Conservation (phyloP, 2,888 invertebrate species). For the Cyclophora punctaria region DNA sequence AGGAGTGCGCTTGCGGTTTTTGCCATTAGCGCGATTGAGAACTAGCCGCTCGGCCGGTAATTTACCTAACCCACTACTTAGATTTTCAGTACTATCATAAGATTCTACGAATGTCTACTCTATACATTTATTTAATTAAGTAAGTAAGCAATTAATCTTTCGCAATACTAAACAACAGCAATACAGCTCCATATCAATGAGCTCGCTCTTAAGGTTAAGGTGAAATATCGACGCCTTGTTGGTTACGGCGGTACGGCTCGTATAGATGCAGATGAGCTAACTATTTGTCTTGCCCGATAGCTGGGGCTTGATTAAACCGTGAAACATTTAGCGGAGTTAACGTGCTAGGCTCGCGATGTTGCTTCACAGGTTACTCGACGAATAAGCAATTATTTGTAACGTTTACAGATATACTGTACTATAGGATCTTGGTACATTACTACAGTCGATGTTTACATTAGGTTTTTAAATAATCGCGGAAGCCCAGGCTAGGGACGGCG, state of each 20-base stretch:
- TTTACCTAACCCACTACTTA: constrained; percentile 12
- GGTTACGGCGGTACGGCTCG: constrained; percentile 57
- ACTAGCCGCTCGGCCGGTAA: constrained; percentile 32
- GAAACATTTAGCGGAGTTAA: constrained; percentile 66
- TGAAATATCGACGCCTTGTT: constrained; percentile 61
- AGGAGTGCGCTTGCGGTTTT: constrained; percentile 64
- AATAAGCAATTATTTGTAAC: constrained; percentile 14
- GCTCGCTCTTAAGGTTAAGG: constrained; percentile 32
- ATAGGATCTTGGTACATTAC: constrained; percentile 8
- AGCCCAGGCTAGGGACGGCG: constrained; percentile 36
- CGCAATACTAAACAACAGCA: too few species aligned
- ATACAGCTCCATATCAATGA: too few species aligned
- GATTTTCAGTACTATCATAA: too few species aligned
- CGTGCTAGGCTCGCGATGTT: constrained; percentile 35
- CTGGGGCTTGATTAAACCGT: constrained; percentile 70
- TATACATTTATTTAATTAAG: too few species aligned
- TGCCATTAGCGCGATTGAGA: constrained; percentile 67
- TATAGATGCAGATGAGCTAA: constrained; percentile 74
- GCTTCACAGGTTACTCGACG: constrained; percentile 7
- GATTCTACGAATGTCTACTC: too few species aligned
- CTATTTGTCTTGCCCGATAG: constrained; percentile 73
- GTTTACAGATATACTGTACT: constrained; percentile 8
- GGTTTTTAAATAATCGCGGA: constrained; percentile 36
- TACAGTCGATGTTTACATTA: constrained; percentile 21
- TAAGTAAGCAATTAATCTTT: too few species aligned